These are phyloP conservation scores for Mormyrus hasselquistii DNA, from an alignment of 2,797 vertebrate genomes.

Conservation along the genomic window DNA sequence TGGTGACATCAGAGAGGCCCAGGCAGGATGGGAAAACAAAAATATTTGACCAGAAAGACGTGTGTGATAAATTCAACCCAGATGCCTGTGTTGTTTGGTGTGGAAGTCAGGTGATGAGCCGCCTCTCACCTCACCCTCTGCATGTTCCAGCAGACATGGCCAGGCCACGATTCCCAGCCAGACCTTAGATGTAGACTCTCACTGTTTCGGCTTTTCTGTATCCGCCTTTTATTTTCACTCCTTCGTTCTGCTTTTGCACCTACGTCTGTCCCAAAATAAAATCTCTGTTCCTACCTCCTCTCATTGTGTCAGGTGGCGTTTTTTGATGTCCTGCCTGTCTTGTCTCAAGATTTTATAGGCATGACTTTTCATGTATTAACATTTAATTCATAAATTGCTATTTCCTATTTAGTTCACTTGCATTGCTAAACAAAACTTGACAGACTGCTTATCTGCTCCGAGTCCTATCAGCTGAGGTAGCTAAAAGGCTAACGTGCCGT, in stretches of 20 bases:
- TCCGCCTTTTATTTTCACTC: background rate
- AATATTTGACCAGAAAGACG: background rate
- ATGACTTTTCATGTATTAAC: background rate
- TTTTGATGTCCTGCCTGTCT: background rate
- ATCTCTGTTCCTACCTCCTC: background rate
- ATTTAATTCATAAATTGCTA: background rate
- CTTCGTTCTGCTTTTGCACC: background rate
- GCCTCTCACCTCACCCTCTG: background rate
- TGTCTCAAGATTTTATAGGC: background rate
- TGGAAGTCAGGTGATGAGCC: background rate
- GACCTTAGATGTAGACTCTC: background rate
- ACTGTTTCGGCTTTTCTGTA: background rate
- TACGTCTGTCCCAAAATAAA: background rate
- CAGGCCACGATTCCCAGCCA: background rate
- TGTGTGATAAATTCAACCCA: background rate
- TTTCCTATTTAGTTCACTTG: background rate
- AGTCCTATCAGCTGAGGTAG: background rate
- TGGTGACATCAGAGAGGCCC: background rate
- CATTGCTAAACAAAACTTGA: background rate
- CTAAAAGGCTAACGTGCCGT: background rate
- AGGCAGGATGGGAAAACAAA: background rate
- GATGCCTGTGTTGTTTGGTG: background rate
- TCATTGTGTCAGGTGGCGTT: background rate
- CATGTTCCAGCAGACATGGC: background rate
- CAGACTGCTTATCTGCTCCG: background rate